Evolutionary conservation across 2,797 vertebrate species (phyloP).

Genomic region (Xenopus petersii): DNA sequence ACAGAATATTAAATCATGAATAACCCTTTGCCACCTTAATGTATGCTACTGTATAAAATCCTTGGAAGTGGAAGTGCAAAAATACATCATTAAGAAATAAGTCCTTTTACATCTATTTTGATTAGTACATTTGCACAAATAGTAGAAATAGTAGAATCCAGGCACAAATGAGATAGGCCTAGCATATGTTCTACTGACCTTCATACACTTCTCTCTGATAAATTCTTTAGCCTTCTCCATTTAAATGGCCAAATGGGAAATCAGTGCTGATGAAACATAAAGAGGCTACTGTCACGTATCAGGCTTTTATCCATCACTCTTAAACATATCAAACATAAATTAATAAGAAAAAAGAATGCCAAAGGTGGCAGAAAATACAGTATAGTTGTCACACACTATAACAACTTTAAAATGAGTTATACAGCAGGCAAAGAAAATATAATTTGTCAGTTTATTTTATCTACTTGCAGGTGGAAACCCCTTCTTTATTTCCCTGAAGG

Average conservation of each 20-base stretch:
- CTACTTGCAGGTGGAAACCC: conserved; percentile 20
- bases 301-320: conserved; percentile 21
- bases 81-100: too few species aligned
- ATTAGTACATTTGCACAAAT: too few species aligned
- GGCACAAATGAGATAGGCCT: conserved; percentile 1
- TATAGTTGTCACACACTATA: conserved; percentile 15
- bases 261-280: conserved; percentile 24
- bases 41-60: too few species aligned
- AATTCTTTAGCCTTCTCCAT: conserved; percentile 16
- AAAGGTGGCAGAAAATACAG: conserved; percentile 22
- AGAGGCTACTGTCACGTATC: conserved; percentile 34
- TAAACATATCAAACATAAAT: conserved; percentile 28
- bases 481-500: conserved; percentile 17
- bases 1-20: too few species aligned
- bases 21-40: too few species aligned
- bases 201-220: conserved; percentile 12
- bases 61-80: too few species aligned
- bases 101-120: too few species aligned
- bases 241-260: conserved; percentile 41
- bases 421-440: conserved; percentile 14
- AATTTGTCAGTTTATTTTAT: conserved; percentile 34
- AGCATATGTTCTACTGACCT: conserved; percentile 30
- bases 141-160: not conserved
- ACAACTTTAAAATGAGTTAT: conserved; percentile 37
- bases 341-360: conserved; percentile 26